These are phyloP conservation scores for Macrotus californicus DNA, from an alignment of 2,113 vertebrate genomes.

Conservation along the genomic window DNA sequence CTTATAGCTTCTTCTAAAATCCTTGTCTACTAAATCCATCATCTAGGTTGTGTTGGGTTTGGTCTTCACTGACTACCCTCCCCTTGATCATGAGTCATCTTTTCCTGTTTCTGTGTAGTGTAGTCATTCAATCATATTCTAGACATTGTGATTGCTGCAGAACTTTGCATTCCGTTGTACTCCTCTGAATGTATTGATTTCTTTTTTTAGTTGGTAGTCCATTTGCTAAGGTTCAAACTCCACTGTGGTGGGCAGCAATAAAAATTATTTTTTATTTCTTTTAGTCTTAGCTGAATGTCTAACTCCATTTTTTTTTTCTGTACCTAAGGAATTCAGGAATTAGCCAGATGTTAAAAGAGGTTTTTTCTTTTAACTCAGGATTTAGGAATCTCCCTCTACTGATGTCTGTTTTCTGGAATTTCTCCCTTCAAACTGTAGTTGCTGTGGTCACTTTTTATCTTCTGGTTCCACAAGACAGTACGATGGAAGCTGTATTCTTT, in stretches of 20 bases:
- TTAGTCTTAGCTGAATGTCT: not conserved
- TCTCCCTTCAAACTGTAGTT: not conserved
- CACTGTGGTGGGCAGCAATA: not conserved
- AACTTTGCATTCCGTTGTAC: not conserved
- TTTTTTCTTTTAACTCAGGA: not conserved
- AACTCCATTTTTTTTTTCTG: not conserved
- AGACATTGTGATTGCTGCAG: no score
- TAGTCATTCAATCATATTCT: not conserved
- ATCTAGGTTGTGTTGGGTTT: not conserved
- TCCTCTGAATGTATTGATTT: not conserved
- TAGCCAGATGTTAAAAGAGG: not conserved
- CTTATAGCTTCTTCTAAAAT: not conserved
- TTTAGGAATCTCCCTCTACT: not conserved
- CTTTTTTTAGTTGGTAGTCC: not conserved
- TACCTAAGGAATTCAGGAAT: not conserved
- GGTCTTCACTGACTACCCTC: not conserved
- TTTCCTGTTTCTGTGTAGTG: not conserved
- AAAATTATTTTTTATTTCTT: not conserved
- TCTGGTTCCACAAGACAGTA: not conserved
- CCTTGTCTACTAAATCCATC: not conserved
- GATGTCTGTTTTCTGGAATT: not conserved
- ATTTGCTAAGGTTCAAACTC: not conserved
- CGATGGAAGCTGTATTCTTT: not conserved
- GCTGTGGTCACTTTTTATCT: not conserved
- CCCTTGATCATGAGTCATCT: not conserved